Conservation (phyloP, 37 sponge, comb jelly and placozoan species). For the Beroe ovata region DNA sequence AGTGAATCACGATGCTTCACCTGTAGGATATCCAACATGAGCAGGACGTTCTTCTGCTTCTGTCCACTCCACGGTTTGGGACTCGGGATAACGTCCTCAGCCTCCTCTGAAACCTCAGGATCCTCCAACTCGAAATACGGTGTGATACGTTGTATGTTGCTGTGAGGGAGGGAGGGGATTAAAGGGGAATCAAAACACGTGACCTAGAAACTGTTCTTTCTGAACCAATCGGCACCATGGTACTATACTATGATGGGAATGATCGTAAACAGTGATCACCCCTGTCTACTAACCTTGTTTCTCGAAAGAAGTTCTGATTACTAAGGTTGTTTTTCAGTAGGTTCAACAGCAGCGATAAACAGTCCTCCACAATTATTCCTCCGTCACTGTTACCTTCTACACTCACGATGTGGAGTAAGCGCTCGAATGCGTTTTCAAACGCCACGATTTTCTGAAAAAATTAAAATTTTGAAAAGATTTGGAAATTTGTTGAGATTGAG, state of each 20-base stretch:
- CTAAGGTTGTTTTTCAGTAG: slow-evolving; percentile 77
- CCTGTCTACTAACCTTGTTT: slow-evolving; percentile 71
- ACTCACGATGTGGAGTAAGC: slow-evolving; percentile 74
- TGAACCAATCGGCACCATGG: too few species aligned
- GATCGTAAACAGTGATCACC: too few species aligned
- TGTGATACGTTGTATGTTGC: slow-evolving; percentile 50
- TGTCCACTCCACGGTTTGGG: slow-evolving; percentile 31
- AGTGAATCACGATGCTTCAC: too few species aligned
- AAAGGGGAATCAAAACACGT: too few species aligned
- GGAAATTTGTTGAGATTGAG: too few species aligned
- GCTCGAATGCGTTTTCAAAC: slow-evolving; percentile 95
- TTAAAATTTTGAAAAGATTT: too few species aligned
- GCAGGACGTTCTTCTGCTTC: slow-evolving; percentile 56
- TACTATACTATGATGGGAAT: too few species aligned
- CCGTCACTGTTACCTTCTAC: slow-evolving; percentile 91
- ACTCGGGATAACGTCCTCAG: neutral
- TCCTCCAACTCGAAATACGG: slow-evolving; percentile 45
- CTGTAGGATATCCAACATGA: slow-evolving; percentile 46
- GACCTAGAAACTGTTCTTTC: neutral
- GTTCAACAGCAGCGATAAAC: slow-evolving; percentile 75
- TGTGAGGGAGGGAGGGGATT: neutral
- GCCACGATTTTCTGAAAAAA: slow-evolving; percentile 84
- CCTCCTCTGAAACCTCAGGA: neutral
- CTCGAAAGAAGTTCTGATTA: slow-evolving; percentile 90
- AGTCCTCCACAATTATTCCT: slow-evolving; percentile 87